A percentile compares a stretch with the other conserved stretches of the same genome.
Conservation (phyloP, 1,140 invertebrate species). For the Manduca sexta region DNA sequence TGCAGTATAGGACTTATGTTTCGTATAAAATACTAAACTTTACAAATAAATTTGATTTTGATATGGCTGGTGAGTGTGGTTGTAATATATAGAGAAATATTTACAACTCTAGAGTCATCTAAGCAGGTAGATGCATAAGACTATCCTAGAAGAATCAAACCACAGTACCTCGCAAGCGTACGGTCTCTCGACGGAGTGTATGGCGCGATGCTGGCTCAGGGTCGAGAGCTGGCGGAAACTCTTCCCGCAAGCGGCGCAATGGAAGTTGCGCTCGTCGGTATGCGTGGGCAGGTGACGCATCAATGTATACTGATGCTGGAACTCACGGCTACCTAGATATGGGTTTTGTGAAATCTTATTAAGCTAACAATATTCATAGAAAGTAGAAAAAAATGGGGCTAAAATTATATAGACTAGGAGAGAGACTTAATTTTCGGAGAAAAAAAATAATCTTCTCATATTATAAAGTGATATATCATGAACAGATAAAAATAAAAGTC, state of each 20-base stretch:
- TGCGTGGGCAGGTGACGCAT: conserved; percentile 89
- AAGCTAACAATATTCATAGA: not conserved
- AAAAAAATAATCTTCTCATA: not conserved
- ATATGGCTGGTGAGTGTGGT: too few relatives aligned
- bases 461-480: too few relatives aligned
- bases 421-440: not conserved
- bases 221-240: conserved; percentile 86
- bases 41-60: too few relatives aligned
- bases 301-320: conserved; percentile 83
- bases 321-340: conserved; percentile 76
- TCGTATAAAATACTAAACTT: too few relatives aligned
- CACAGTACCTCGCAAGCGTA: conserved; percentile 78
- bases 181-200: conserved; percentile 80
- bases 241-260: conserved; percentile 85
- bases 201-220: conserved; percentile 82
- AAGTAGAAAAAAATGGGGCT: too few relatives aligned
- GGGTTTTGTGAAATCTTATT: not conserved
- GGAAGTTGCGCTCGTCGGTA: conserved; percentile 87
- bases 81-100: too few relatives aligned
- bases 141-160: not conserved
- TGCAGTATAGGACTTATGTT: too few relatives aligned
- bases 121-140: too few relatives aligned
- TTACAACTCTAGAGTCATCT: too few relatives aligned
- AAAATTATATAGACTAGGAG: too few relatives aligned
- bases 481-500: too few relatives aligned